Percentiles rank a stretch among this genome's conserved stretches.
Evolutionary conservation across 2,888 invertebrate species (phyloP).

Genomic region (Aphrophora alni): DNA sequence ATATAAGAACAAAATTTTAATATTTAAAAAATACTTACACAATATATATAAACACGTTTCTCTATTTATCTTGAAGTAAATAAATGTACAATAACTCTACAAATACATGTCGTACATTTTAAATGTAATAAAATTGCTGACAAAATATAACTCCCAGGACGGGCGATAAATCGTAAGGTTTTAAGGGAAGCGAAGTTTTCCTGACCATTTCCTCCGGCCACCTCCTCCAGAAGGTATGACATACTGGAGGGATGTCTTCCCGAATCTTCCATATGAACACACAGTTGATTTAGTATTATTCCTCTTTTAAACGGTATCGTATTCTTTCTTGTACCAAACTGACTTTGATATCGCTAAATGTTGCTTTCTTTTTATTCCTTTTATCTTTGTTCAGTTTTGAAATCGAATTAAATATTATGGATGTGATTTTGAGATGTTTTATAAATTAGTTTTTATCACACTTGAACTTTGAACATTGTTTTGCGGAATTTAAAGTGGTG

Average conservation of each 20-base stretch:
- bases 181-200: conserved; percentile 9
- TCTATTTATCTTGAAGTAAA: not conserved
- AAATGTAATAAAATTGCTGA: not conserved
- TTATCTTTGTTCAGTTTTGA: too few relatives aligned
- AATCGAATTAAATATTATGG: too few relatives aligned
- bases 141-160: not conserved
- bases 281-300: not conserved
- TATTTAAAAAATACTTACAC: too few relatives aligned
- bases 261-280: not conserved
- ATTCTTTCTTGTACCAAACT: not conserved
- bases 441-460: too few relatives aligned
- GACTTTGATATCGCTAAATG: not conserved
- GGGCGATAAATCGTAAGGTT: not conserved
- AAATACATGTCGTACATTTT: not conserved
- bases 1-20: too few relatives aligned
- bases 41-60: too few relatives aligned
- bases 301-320: not conserved
- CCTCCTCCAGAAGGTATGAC: conserved; percentile 3
- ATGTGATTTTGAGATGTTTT: too few relatives aligned
- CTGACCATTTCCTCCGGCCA: not conserved
- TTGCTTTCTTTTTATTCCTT: too few relatives aligned
- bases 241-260: not conserved
- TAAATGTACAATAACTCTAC: not conserved
- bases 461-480: too few relatives aligned
- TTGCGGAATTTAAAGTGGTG: too few relatives aligned